A percentile compares a stretch with the other conserved stretches of the same genome.
Evolutionary conservation across 1,140 invertebrate genomes (phyloP).

Genomic region (Colletes latitarsis): DNA sequence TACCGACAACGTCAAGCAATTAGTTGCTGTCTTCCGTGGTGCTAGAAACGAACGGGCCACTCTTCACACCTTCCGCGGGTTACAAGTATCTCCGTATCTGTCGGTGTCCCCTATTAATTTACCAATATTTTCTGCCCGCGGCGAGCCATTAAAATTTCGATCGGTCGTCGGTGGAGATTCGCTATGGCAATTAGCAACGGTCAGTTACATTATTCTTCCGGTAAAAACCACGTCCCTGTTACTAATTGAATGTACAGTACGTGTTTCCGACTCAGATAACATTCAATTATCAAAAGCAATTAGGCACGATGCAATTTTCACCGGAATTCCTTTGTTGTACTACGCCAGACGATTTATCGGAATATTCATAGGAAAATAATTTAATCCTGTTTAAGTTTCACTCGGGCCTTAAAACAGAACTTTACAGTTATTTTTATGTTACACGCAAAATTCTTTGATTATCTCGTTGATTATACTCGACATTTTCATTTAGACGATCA

Average conservation of each 20-base stretch:
- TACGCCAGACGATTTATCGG: too few relatives aligned
- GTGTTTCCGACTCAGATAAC: neutral
- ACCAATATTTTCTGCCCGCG: neutral
- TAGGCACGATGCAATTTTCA: neutral
- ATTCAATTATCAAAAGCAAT: neutral
- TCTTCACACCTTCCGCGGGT: slow-evolving; percentile 9
- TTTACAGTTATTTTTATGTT: too few relatives aligned
- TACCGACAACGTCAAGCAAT: slow-evolving; percentile 47
- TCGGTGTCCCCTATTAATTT: slow-evolving; percentile 3
- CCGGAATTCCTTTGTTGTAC: neutral
- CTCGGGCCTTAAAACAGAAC: too few relatives aligned
- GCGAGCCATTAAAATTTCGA: neutral
- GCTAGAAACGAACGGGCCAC: slow-evolving; percentile 18
- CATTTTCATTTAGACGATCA: too few relatives aligned
- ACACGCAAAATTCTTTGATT: too few relatives aligned
- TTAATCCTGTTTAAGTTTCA: too few relatives aligned
- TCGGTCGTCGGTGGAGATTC: neutral
- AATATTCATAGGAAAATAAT: too few relatives aligned
- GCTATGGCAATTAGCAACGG: neutral
- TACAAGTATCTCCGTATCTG: neutral
- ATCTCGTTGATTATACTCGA: too few relatives aligned
- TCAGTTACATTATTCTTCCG: neutral
- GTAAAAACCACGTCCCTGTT: neutral
- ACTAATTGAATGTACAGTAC: neutral
- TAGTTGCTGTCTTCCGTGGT: slow-evolving; percentile 35